Conservation (phyloP, 2,888 invertebrate species). For the Tinea semifulvella region DNA sequence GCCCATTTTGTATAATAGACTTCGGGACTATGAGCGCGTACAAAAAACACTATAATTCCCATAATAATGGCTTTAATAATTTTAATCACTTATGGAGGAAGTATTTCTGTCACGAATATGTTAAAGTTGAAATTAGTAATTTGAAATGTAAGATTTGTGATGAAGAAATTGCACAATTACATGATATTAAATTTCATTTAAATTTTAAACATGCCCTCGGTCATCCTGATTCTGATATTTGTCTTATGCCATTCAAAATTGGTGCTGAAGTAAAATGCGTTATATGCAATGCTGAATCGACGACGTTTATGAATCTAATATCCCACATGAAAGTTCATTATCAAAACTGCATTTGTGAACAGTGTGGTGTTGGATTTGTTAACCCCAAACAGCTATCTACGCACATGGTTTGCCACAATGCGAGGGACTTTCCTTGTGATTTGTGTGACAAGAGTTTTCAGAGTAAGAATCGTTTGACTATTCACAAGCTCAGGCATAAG, state of each 20-base stretch:
- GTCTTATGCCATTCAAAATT: slow-evolving; percentile 46
- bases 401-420: slow-evolving; percentile 37
- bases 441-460: slow-evolving; percentile 33
- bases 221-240: slow-evolving; percentile 33
- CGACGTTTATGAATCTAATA: slow-evolving; percentile 43
- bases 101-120: slow-evolving; percentile 27
- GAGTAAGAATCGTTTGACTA: slow-evolving; percentile 31
- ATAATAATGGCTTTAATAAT: not conserved
- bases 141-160: slow-evolving; percentile 40
- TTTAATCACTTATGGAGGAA: not conserved
- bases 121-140: slow-evolving; percentile 49
- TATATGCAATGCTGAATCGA: slow-evolving; percentile 37
- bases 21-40: not conserved
- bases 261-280: slow-evolving; percentile 31
- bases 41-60: not conserved
- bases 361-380: slow-evolving; percentile 44
- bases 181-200: slow-evolving; percentile 38
- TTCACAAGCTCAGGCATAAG: slow-evolving; percentile 46
- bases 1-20: slow-evolving; percentile 2
- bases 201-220: slow-evolving; percentile 34
- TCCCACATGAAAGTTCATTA: slow-evolving; percentile 54
- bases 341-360: slow-evolving; percentile 52
- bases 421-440: slow-evolving; percentile 30
- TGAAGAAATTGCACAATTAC: slow-evolving; percentile 28
- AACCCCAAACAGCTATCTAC: slow-evolving; percentile 40